phyloP scores from a whole-genome alignment of 2,113 vertebrate genomes.

The Fulica atra region DNA sequence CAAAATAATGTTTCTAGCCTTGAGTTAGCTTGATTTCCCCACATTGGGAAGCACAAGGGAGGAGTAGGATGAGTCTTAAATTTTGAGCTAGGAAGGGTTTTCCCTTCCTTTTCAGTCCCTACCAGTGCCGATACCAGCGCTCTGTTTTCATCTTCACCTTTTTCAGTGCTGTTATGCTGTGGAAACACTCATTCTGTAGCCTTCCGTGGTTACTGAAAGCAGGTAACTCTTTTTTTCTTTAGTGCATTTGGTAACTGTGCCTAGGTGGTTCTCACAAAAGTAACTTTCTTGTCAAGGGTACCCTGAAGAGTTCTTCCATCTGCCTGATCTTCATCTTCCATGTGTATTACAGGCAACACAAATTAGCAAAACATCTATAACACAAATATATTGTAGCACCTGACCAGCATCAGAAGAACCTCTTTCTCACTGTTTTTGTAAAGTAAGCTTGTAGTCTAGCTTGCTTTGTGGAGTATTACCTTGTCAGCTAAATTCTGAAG shows the following conservation, averaged over 20 bases:
- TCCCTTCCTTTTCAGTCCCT: too few relatives aligned
- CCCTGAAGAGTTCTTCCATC: background rate
- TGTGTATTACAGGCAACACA: background rate
- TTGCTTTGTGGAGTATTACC: background rate
- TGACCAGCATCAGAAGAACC: background rate
- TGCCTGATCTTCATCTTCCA: background rate
- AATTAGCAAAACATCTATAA: background rate
- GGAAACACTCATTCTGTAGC: rapidly evolving
- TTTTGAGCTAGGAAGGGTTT: background rate
- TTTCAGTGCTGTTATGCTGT: background rate
- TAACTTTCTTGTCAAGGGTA: background rate
- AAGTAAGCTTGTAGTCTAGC: background rate
- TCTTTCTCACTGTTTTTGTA: background rate
- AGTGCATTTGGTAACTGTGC: background rate
- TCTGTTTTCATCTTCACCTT: background rate
- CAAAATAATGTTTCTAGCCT: background rate
- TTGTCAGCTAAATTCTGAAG: background rate
- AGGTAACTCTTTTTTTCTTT: background rate
- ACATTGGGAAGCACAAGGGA: background rate
- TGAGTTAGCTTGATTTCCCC: background rate
- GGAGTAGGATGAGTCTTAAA: background rate
- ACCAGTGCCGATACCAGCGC: background rate
- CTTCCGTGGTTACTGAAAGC: background rate
- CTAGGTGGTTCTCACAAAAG: background rate
- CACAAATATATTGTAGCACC: background rate